Evolutionary conservation across 2,888 invertebrate genomes (phyloP).

Genomic region (Perizoma affinitatum): DNA sequence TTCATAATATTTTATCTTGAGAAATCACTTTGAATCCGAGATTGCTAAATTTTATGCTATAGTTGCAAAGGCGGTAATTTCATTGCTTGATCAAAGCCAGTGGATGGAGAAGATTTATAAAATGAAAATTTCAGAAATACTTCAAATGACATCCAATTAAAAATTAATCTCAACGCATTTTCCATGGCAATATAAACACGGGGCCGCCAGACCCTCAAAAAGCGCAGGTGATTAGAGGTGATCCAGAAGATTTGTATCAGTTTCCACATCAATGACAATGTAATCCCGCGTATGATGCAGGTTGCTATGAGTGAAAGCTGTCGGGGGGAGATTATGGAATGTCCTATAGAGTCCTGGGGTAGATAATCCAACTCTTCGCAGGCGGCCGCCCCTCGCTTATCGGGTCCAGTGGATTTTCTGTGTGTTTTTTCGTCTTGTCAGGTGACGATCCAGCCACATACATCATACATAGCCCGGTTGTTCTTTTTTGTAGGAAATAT

Average conservation of each 20-base stretch:
- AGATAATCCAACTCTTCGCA: conserved; percentile 51
- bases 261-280: conserved; percentile 67
- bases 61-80: conserved; percentile 26
- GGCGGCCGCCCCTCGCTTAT: conserved; percentile 38
- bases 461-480: not conserved
- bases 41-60: conserved; percentile 21
- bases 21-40: conserved; percentile 19
- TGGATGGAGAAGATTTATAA: conserved; percentile 16
- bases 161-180: conserved; percentile 12
- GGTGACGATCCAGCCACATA: conserved; percentile 18
- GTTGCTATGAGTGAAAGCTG: conserved; percentile 64
- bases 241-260: conserved; percentile 57
- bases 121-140: conserved; percentile 17
- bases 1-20: conserved; percentile 26
- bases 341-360: conserved; percentile 49
- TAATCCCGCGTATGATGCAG: conserved; percentile 59
- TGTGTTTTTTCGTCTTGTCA: conserved; percentile 26
- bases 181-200: conserved; percentile 39
- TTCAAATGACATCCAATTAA: conserved; percentile 16
- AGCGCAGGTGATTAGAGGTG: conserved; percentile 57
- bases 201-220: conserved; percentile 48
- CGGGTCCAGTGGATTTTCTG: conserved; percentile 35
- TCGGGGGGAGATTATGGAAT: conserved; percentile 57
- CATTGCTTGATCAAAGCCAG: conserved; percentile 26
- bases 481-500: not conserved